Evolutionary conservation across 2,797 vertebrate genomes (phyloP), one percentile per base, ranked within the genome.

Genomic region (Anableps anableps): DNA sequence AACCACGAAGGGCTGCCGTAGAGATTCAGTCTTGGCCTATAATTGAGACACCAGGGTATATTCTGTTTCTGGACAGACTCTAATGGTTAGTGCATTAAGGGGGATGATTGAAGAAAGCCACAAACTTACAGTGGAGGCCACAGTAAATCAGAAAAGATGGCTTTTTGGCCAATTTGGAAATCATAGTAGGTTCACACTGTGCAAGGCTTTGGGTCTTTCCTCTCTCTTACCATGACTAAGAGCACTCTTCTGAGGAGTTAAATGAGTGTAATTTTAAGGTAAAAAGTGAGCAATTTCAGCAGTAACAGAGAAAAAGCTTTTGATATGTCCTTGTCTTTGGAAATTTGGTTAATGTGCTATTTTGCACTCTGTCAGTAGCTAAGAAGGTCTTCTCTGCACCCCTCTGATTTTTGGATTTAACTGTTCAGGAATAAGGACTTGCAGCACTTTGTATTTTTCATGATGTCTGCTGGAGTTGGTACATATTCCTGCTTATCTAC

Each of bases 41-140:
- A 95, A 95, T 95, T 95, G 94, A 94, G 93, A 95, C 94, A 94
- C 94, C 80, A 89, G 92, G 93, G 94, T 94, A 92, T 93, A 92
- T 92, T 93, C 88, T 90, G 88, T 92, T 93, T 92, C 92, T 91
- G 91, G 92, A 93, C 92, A 87, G 88, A 89, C 89, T 92, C 85
- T 95, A 95, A 95, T 95, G 91, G 94, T 93, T 88, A 89, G 91
- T 94, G 90, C 91, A 95, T 95, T 95, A 95, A 92, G 92, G 88
- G 85, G 91, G 88, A 94, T 94, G 93, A 95, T 94, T 93, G 94
- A 95, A 94, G 93, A 92, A 94, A 94, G 91, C 89, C 86, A 89
- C 85, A 92, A 90, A 91, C 90, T 91, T 91, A 91, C 92, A 93
- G 89, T 89, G 83, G 88, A 86, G 88, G 91, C 85, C 50, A 36